Conservation (phyloP, 2,113 vertebrate species). For the Tinamus guttatus region DNA sequence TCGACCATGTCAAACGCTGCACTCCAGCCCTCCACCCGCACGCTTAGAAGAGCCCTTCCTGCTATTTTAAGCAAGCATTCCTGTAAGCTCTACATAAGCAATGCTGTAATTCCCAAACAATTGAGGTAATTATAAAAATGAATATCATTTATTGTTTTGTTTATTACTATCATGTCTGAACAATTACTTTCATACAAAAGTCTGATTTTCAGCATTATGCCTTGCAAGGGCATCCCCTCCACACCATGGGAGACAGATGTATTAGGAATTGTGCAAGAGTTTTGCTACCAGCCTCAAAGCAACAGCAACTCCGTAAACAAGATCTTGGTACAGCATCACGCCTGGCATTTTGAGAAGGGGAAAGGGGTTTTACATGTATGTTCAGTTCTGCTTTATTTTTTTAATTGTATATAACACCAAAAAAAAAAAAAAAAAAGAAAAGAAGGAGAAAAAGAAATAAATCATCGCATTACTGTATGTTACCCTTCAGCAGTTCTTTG, state of each 20-base stretch:
- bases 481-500: conserved; percentile 44
- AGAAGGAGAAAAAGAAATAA: background rate
- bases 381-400: conserved; percentile 1
- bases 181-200: conserved; percentile 74
- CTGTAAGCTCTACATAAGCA: conserved; percentile 16
- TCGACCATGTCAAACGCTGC: background rate
- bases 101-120: conserved; percentile 70
- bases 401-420: background rate
- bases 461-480: conserved; percentile 24
- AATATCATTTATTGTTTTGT: conserved; percentile 79
- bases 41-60: background rate
- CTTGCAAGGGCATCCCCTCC: conserved; percentile 36
- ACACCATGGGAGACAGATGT: background rate
- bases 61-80: conserved; percentile 6
- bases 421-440: background rate
- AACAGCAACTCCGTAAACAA: conserved; percentile 65
- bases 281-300: conserved; percentile 43
- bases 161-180: conserved; percentile 75
- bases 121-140: conserved; percentile 79
- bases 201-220: conserved; percentile 51
- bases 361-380: background rate
- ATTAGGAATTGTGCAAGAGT: conserved; percentile 51
- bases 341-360: background rate
- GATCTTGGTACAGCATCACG: conserved; percentile 40
- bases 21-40: background rate